Evolutionary conservation across 2,797 vertebrate genomes (phyloP).

Genomic region (Rachycentron canadum): DNA sequence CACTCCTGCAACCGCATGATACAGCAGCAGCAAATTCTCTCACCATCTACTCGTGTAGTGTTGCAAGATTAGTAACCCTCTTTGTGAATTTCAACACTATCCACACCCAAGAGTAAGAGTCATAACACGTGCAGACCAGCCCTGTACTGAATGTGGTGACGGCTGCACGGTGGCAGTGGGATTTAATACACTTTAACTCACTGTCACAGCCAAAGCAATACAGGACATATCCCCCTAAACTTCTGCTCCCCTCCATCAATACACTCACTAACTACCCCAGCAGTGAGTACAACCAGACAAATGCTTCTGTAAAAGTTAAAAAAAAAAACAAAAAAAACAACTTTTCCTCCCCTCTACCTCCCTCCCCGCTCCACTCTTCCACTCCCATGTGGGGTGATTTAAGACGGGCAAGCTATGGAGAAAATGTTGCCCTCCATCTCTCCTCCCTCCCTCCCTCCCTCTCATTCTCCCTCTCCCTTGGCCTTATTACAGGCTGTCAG

Average conservation of each 20-base stretch:
- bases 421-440: conserved; percentile 69
- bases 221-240: conserved; percentile 57
- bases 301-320: conserved; percentile 71
- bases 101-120: conserved; percentile 21
- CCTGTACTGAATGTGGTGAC: conserved; percentile 37
- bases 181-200: conserved; percentile 73
- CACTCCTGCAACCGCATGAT: background rate
- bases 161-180: conserved; percentile 42
- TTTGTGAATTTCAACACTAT: conserved; percentile 16
- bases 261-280: conserved; percentile 66
- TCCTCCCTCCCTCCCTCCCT: conserved; percentile 44
- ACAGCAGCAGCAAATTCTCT: conserved; percentile 2
- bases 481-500: conserved; percentile 90
- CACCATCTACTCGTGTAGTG: background rate
- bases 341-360: conserved; percentile 43
- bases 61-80: conserved; percentile 13
- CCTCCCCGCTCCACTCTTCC: conserved; percentile 48
- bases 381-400: conserved; percentile 80
- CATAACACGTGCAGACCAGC: conserved; percentile 17
- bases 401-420: conserved; percentile 70
- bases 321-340: conserved; percentile 39
- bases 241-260: conserved; percentile 57
- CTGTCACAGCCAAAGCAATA: conserved; percentile 49
- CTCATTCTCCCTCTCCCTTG: conserved; percentile 77
- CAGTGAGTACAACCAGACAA: conserved; percentile 66